These are phyloP conservation scores for Pterostichus niger DNA, from an alignment of 2,888 invertebrate species.

Conservation along the genomic window DNA sequence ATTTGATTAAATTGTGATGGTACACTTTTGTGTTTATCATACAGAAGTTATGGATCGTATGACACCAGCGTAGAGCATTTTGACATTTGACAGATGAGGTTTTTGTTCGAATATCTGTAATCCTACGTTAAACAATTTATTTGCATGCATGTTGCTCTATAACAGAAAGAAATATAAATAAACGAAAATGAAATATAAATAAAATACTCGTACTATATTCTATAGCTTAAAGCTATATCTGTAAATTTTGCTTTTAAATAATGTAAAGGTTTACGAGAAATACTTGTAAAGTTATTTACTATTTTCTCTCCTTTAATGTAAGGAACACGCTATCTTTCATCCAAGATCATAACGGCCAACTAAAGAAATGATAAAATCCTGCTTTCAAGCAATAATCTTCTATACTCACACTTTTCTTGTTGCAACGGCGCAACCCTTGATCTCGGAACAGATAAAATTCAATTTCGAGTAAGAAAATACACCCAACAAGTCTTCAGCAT, in stretches of 20 bases:
- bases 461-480: constrained; percentile 26
- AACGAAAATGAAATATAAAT: too few relatives aligned
- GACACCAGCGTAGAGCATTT: too few relatives aligned
- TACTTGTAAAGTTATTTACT: constrained; percentile 11
- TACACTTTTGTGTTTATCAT: too few relatives aligned
- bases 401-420: background rate
- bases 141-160: too few relatives aligned
- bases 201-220: background rate
- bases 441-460: constrained; percentile 22
- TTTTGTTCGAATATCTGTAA: too few relatives aligned
- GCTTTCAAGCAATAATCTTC: background rate
- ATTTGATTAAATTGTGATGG: too few relatives aligned
- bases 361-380: constrained; percentile 10
- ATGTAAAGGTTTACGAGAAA: constrained; percentile 6
- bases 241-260: constrained; percentile 14
- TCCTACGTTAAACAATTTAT: too few relatives aligned
- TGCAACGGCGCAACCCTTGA: background rate
- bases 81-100: too few relatives aligned
- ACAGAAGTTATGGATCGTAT: too few relatives aligned
- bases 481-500: constrained; percentile 13
- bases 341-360: background rate
- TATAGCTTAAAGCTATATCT: background rate
- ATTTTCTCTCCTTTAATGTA: constrained; percentile 5
- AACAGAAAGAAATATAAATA: too few relatives aligned
- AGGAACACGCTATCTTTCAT: too few relatives aligned